phyloP scores from a whole-genome alignment of 2,888 invertebrate genomes.

The Erebia epiphron region DNA sequence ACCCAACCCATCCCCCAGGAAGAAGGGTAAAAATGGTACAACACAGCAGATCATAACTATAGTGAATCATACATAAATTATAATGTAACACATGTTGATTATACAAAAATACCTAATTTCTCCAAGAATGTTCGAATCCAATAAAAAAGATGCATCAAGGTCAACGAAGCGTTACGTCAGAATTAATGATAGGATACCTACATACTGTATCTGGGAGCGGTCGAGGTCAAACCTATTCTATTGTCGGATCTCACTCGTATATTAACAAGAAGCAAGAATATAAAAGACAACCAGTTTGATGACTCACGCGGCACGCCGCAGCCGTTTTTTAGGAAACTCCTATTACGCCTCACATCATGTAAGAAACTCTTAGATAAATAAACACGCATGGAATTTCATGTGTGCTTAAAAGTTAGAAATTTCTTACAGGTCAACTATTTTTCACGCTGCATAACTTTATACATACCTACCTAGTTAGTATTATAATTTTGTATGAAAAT shows the following conservation, averaged over 20 bases:
- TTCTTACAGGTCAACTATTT: too few species aligned
- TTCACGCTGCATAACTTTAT: too few species aligned
- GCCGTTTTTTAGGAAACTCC: conserved; percentile 17
- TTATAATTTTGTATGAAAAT: too few species aligned
- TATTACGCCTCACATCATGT: conserved; percentile 19
- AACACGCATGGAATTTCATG: conserved; percentile 6
- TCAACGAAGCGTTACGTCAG: conserved; percentile 45
- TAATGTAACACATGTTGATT: neutral
- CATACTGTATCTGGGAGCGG: conserved; percentile 51
- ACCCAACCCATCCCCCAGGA: too few species aligned
- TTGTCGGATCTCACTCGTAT: conserved; percentile 57
- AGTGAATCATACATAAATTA: neutral
- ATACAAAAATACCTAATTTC: conserved; percentile 29
- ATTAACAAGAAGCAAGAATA: conserved; percentile 40
- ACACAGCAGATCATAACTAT: too few species aligned
- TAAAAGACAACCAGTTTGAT: conserved; percentile 36
- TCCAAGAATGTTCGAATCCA: conserved; percentile 37
- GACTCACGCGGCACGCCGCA: conserved; percentile 37
- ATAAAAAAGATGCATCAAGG: conserved; percentile 45
- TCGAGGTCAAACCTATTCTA: conserved; percentile 76
- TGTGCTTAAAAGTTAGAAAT: neutral
- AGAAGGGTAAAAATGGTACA: too few species aligned
- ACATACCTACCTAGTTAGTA: too few species aligned
- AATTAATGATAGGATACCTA: conserved; percentile 45
- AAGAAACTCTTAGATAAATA: conserved; percentile 5